Evolutionary conservation across 2,797 vertebrate genomes (phyloP), one percentile per base, ranked within the genome.

Genomic region (Gallirallus australis): DNA sequence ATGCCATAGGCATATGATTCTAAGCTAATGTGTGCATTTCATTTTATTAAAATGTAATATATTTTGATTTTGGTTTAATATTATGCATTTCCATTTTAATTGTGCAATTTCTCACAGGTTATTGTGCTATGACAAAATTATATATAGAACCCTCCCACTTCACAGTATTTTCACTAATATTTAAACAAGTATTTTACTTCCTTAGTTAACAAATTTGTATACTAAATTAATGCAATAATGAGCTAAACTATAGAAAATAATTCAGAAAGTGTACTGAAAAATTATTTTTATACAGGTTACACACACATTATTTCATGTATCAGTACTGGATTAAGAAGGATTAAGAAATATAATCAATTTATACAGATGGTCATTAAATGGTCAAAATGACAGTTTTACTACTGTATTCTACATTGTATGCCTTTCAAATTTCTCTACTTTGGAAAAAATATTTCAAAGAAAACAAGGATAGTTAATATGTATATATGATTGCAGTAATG

Each of bases 341-440:
- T 35, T n/a, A 86, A 28, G 6, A 21, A 57, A 64, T 50, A 33
- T 27, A 79, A 20, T 17, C 39, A 48, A 10, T 47, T 73, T 75
- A 50, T 6, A 30, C 4, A 39, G 8, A 9, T 20, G 7, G 9
- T 28, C 35, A 60, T 69, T 25, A 5, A 52, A 52, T 27, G 0
- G 12, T 45, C 12, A 59, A 72, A 65, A 48, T 35, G 39, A 13
- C 5, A 21, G 6, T 9, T 73, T 81, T 86, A 18, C 27, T 50
- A 35, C 2, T 79, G 5, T 35, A 48, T 21, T 42, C 8, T 57
- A 16, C 8, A 25, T 33, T 52, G 31, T 3, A 30, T n/a, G 2
- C 12, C 30, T 18, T 10, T 33, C 5, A n/a, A 53, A 80, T 48
- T 35, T 69, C 8, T 72, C 10, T 53, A 25, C 31, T 65, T 64